Conservation (phyloP, 2,797 vertebrate species). For the Aselliscus stoliczkanus region DNA sequence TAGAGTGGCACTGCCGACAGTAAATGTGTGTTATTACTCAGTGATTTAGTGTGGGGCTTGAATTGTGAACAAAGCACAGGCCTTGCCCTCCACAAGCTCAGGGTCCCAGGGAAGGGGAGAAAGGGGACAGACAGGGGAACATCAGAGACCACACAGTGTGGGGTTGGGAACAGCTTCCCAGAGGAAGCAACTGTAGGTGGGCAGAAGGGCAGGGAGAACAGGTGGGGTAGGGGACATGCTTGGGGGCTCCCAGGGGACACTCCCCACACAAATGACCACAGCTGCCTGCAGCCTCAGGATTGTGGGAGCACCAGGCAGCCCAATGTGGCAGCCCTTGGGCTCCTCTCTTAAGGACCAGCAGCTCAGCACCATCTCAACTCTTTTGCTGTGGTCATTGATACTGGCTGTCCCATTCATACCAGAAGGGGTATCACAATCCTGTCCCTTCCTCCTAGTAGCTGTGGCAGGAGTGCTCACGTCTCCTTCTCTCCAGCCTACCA, state of each 20-base stretch:
- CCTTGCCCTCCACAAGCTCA: not conserved
- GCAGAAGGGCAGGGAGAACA: not conserved
- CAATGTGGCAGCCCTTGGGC: too few relatives aligned
- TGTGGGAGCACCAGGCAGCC: not conserved
- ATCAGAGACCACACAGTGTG: not conserved
- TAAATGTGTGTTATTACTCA: not conserved
- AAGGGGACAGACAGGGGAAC: not conserved
- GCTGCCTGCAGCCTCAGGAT: too few relatives aligned
- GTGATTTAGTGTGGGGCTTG: not conserved
- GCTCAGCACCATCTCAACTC: not conserved
- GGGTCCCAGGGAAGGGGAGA: not conserved
- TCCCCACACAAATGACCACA: too few relatives aligned
- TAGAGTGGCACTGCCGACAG: rapidly evolving
- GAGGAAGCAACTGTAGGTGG: not conserved
- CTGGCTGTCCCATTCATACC: not conserved
- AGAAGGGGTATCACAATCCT: not conserved
- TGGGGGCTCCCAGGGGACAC: not conserved
- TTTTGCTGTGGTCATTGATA: not conserved
- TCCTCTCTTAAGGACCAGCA: not conserved
- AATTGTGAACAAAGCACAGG: not conserved
- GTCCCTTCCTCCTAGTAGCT: too few relatives aligned
- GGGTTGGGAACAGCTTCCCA: not conserved
- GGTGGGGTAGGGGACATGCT: not conserved
- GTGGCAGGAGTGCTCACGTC: not conserved
- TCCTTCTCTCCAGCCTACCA: not conserved